A percentile compares a stretch with the other conserved stretches of the same genome.
Conservation (phyloP, 2,797 vertebrate species). For the Syngnathus rostellatus region DNA sequence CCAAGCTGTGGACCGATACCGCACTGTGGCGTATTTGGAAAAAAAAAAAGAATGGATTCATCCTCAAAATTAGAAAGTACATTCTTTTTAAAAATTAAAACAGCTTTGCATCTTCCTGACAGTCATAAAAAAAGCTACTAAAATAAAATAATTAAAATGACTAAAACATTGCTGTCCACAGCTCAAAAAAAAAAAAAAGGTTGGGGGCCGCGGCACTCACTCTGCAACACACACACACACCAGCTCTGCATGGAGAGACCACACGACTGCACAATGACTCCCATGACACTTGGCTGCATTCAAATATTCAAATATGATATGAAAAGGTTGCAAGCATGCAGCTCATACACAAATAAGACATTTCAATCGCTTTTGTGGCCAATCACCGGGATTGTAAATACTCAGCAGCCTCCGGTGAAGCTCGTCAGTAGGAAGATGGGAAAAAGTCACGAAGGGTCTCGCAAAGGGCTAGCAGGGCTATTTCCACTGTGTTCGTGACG, state of each 20-base stretch:
- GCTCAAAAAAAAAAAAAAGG: neutral
- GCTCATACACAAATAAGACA: neutral
- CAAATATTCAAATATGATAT: neutral
- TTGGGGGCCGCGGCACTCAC: neutral
- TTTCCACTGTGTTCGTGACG: neutral
- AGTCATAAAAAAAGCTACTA: too few species aligned
- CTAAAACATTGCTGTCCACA: neutral
- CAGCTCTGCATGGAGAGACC: constrained; percentile 9
- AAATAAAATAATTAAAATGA: too few species aligned
- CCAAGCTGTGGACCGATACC: too few species aligned
- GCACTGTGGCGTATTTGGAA: too few species aligned
- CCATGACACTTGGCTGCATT: constrained; percentile 32
- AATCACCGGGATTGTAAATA: constrained; percentile 8
- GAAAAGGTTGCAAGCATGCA: constrained; percentile 2
- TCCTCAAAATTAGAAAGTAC: too few species aligned
- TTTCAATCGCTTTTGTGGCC: neutral
- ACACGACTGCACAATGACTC: neutral
- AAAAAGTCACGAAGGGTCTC: neutral
- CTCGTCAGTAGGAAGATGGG: neutral
- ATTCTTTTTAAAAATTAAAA: too few species aligned
- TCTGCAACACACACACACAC: constrained; percentile 9
- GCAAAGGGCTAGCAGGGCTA: constrained; percentile 2
- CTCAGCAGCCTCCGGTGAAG: neutral
- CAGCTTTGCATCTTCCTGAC: too few species aligned
- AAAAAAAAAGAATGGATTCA: too few species aligned